These are phyloP conservation scores for Limnephilus rhombicus DNA, from an alignment of 2,888 invertebrate genomes.

Conservation along the genomic window DNA sequence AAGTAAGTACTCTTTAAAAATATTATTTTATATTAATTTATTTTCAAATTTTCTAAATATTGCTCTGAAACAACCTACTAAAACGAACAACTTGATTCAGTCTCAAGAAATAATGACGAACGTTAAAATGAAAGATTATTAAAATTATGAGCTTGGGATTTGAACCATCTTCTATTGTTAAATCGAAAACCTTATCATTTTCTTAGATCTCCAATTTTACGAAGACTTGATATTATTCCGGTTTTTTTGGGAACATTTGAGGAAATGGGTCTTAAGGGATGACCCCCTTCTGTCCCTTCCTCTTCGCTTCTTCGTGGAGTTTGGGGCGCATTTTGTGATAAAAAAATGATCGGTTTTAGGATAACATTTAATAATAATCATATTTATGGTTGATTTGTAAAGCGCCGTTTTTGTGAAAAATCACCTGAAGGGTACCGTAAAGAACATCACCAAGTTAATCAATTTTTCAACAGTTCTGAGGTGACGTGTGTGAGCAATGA, in stretches of 20 bases:
- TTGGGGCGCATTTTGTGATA: slow-evolving; percentile 50
- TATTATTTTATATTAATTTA: not conserved
- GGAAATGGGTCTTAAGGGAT: slow-evolving; percentile 46
- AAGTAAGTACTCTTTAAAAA: not conserved
- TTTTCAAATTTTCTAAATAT: not conserved
- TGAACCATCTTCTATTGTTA: not conserved
- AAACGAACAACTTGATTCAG: not conserved
- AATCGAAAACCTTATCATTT: slow-evolving; percentile 28
- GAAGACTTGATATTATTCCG: slow-evolving; percentile 50
- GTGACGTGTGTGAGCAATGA: slow-evolving; percentile 16
- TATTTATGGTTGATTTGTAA: too few relatives aligned
- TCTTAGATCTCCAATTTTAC: slow-evolving; percentile 33
- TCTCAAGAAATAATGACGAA: not conserved
- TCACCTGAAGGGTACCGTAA: too few relatives aligned
- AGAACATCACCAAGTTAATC: slow-evolving; percentile 22
- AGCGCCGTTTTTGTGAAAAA: too few relatives aligned
- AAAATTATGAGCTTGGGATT: not conserved
- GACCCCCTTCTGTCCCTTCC: slow-evolving; percentile 28
- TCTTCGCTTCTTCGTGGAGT: slow-evolving; percentile 3
- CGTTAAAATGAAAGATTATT: not conserved
- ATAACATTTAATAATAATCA: not conserved
- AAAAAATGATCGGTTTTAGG: slow-evolving; percentile 51
- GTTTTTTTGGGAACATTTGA: slow-evolving; percentile 35
- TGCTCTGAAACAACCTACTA: not conserved
- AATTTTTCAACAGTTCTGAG: slow-evolving; percentile 20